Base-by-base conservation (phyloP, 35 echinoderm and acorn worm species). In the Apostichopus parvimensis region DNA sequence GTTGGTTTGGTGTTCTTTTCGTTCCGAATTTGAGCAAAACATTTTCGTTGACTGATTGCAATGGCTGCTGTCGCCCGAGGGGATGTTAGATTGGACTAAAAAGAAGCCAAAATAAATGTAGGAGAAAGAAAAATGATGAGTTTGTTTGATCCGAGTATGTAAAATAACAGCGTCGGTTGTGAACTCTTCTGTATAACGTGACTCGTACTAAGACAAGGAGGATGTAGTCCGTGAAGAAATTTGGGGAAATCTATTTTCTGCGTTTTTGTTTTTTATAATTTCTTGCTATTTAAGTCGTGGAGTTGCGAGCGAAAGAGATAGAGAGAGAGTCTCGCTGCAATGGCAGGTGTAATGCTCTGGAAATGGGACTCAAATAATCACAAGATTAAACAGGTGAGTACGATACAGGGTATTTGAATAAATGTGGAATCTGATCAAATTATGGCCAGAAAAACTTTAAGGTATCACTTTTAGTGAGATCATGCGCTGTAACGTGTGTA, bases 341-440 rank as follows among this genome's bases (percentile, higher is more conserved):
- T 84, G 81, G 81, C 81, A 14, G 54, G 81, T 84, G 81, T 84
- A 21, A 84, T 20, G 81, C 55, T 84, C 18, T 84, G 81, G 81
- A 84, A 84, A 23, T 84, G 81, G 81, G 81, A 84, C 20, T 58
- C 55, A 18, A 84, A 84, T 84, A 84, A 84, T 52, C 81, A 84
- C 56, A 84, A 84, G 57, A 84, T 84, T 84, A 84, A 84, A 52
- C 81, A 84, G 81, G 81, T 84, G 57, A 59, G 81, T 84, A 22
- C 34, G 4, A 4, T 45, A 45, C 34, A 61, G 0, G 11, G 12
- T 61, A 61, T 61, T 61, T 61, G 12, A 61, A 61, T 8, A 61
- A 61, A 61, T 9, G 12, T 9, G 12, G 7, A 61, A 61, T 61
- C 12, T 61, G 58, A 61, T 45, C 34, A 61, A 61, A 61, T 9